Conservation (phyloP, 1,140 invertebrate species). For the Ladona fulva region DNA sequence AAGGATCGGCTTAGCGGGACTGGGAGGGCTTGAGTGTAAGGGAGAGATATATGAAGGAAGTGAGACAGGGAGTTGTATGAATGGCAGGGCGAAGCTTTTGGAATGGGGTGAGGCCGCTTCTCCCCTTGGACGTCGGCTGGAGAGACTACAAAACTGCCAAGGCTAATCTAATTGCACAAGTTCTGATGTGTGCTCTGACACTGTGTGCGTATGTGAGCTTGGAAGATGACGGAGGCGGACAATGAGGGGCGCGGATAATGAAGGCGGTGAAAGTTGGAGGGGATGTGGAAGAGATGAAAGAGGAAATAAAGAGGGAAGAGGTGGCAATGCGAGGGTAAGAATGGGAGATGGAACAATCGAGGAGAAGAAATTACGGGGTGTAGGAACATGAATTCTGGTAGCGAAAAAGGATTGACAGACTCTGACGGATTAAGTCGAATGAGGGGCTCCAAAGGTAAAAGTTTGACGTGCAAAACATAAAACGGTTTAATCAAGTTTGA, state of each 20-base stretch:
- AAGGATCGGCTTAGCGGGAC: not conserved
- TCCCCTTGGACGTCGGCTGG: not conserved
- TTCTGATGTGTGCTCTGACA: not conserved
- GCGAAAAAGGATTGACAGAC: too few relatives aligned
- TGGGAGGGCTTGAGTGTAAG: not conserved
- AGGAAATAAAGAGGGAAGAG: not conserved
- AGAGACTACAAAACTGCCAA: not conserved
- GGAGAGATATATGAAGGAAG: not conserved
- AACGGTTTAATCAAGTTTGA: too few relatives aligned
- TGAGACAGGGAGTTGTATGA: not conserved
- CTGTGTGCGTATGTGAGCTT: not conserved
- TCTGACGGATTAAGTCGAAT: too few relatives aligned
- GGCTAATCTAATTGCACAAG: slow-evolving; percentile 9
- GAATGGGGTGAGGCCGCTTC: too few relatives aligned
- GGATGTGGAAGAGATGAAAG: not conserved
- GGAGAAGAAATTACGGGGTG: not conserved
- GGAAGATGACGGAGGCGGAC: not conserved
- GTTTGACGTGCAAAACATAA: too few relatives aligned
- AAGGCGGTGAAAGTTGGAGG: not conserved
- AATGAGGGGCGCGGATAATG: not conserved
- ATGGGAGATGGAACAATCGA: too few relatives aligned
- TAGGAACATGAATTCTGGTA: not conserved
- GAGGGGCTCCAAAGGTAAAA: too few relatives aligned
- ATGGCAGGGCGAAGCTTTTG: not conserved
- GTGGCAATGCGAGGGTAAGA: not conserved